These are phyloP conservation scores for Salvelinus namaycush DNA, from an alignment of 2,113 vertebrate species.

Conservation along the genomic window DNA sequence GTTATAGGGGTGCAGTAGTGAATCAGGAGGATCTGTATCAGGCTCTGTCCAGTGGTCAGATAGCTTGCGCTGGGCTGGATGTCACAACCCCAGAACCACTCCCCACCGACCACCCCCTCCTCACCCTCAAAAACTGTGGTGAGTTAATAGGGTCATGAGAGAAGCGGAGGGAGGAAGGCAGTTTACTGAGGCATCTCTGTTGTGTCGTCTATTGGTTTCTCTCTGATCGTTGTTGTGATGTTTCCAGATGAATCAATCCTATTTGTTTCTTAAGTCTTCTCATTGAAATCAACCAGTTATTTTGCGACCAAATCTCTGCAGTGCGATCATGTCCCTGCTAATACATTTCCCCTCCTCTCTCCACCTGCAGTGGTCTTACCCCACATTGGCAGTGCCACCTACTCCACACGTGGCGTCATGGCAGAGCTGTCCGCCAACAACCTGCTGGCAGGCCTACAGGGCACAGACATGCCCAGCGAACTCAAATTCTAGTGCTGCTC, in stretches of 20 bases:
- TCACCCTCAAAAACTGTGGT: slow-evolving; percentile 74
- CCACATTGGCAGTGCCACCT: slow-evolving; percentile 74
- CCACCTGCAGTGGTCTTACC: slow-evolving; percentile 69
- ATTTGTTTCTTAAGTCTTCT: background rate
- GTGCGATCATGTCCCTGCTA: background rate
- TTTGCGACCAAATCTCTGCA: too few species aligned
- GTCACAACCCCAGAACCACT: slow-evolving; percentile 74
- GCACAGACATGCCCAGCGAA: slow-evolving; percentile 73
- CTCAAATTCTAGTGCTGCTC: slow-evolving; percentile 53
- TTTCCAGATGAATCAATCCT: too few species aligned
- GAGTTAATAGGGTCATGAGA: slow-evolving; percentile 13
- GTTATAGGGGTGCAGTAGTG: slow-evolving; percentile 69
- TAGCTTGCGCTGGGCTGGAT: slow-evolving; percentile 70
- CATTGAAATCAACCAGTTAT: background rate
- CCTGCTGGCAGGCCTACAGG: slow-evolving; percentile 71
- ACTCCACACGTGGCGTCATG: slow-evolving; percentile 78
- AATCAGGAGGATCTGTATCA: slow-evolving; percentile 73
- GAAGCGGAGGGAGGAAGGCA: background rate
- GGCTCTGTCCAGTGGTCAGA: slow-evolving; percentile 63
- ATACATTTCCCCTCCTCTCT: background rate
- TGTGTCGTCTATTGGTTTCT: too few species aligned
- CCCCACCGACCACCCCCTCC: slow-evolving; percentile 71
- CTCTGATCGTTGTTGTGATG: background rate
- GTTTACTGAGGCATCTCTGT: background rate
- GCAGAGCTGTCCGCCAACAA: slow-evolving; percentile 71